These are phyloP conservation scores for Episyrphus balteatus DNA, from an alignment of 1,140 invertebrate species.

Conservation along the genomic window DNA sequence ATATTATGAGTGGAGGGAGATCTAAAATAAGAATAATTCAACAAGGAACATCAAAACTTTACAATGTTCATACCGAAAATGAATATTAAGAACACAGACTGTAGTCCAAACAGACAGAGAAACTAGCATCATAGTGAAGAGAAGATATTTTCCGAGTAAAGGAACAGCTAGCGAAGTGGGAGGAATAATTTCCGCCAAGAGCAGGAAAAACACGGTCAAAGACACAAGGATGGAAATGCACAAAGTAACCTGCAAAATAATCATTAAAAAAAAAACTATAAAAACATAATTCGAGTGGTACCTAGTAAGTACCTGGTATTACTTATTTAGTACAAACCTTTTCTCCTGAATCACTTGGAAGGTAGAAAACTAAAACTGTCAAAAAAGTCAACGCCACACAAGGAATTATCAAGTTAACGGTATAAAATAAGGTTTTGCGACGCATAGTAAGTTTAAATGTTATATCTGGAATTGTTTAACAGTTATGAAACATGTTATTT, in stretches of 20 bases:
- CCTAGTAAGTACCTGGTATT: no score
- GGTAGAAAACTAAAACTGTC: slow-evolving; percentile 89
- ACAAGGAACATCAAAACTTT: neutral
- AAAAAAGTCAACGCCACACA: slow-evolving; percentile 87
- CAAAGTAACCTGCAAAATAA: slow-evolving; percentile 59
- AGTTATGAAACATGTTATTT: no score
- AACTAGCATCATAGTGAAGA: slow-evolving; percentile 97
- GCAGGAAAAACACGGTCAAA: slow-evolving; percentile 95
- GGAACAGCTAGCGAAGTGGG: slow-evolving; percentile 94
- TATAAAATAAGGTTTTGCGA: slow-evolving; percentile 84
- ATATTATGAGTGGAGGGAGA: slow-evolving; percentile 95
- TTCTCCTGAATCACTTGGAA: slow-evolving; percentile 91
- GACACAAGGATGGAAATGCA: slow-evolving; percentile 97
- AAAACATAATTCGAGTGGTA: no score
- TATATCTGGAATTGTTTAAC: slow-evolving; percentile 70
- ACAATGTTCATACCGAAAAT: slow-evolving; percentile 73
- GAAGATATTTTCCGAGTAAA: slow-evolving; percentile 87
- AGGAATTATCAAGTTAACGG: slow-evolving; percentile 82
- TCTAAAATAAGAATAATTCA: slow-evolving; percentile 37
- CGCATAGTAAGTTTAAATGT: slow-evolving; percentile 94
- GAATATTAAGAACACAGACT: slow-evolving; percentile 92
- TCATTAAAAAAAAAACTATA: no score
- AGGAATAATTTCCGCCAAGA: slow-evolving; percentile 94
- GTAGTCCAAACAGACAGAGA: slow-evolving; percentile 95
- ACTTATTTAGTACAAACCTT: no score